phyloP scores from a whole-genome alignment of 2,113 vertebrate species.

The Barnardius zonarius region DNA sequence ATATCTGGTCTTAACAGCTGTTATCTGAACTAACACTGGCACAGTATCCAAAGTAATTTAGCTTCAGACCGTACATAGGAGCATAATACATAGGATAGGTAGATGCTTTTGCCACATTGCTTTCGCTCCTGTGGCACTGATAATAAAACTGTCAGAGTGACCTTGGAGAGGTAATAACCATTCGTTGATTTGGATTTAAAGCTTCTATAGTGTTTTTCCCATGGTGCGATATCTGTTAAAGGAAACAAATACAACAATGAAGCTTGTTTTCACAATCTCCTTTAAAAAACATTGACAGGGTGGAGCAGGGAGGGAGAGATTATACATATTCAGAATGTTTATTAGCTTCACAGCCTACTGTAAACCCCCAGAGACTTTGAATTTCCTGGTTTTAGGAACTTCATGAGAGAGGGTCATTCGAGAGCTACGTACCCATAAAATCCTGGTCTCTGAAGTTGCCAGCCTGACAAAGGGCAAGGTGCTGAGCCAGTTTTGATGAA shows the following conservation, averaged over 20 bases:
- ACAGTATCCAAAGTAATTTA: slow-evolving; percentile 35
- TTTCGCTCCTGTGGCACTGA: slow-evolving; percentile 17
- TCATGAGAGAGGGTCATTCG: background rate
- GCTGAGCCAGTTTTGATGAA: background rate
- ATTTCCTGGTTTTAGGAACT: background rate
- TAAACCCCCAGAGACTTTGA: background rate
- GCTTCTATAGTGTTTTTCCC: background rate
- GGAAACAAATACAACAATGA: background rate
- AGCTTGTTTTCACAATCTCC: background rate
- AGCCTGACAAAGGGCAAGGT: background rate
- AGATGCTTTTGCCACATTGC: slow-evolving; percentile 12
- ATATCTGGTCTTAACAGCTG: background rate
- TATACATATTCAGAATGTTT: background rate
- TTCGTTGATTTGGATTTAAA: slow-evolving; percentile 44
- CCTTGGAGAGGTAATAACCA: slow-evolving; percentile 47
- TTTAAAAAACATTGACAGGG: background rate
- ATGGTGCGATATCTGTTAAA: background rate
- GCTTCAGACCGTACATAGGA: background rate
- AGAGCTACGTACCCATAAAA: background rate
- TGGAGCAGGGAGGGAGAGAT: background rate
- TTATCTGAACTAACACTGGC: slow-evolving; percentile 18
- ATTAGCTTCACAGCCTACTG: background rate
- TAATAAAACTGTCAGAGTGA: slow-evolving; percentile 37
- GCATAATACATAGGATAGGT: background rate
- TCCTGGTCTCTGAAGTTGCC: background rate